Conservation (phyloP, 2,113 vertebrate species). For the Picathartes gymnocephalus region DNA sequence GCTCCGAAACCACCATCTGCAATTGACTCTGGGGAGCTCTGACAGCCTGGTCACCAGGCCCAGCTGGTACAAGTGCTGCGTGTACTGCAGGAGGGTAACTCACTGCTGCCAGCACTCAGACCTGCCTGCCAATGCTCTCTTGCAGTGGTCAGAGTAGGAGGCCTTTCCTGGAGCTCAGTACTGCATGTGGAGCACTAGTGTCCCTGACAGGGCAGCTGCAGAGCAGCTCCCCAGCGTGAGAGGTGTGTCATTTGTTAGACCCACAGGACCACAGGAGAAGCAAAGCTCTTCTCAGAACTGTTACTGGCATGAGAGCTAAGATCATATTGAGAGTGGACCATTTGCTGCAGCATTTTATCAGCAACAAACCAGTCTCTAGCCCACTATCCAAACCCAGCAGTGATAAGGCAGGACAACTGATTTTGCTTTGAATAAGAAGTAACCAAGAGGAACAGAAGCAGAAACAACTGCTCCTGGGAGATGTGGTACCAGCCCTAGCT, state of each 20-base stretch:
- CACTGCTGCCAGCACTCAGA: neutral
- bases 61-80: neutral
- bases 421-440: neutral
- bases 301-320: neutral
- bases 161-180: neutral
- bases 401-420: neutral
- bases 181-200: rapidly evolving
- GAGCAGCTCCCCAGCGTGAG: neutral
- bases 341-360: neutral
- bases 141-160: neutral
- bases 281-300: neutral
- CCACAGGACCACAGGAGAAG: neutral
- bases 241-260: neutral
- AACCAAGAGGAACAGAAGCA: neutral
- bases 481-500: neutral
- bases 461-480: neutral
- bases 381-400: neutral
- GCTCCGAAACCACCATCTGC: rapidly evolving
- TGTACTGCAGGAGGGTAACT: neutral
- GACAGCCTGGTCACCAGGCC: neutral
- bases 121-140: neutral
- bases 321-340: neutral
- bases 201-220: neutral
- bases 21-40: neutral
- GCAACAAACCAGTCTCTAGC: neutral